These are phyloP conservation scores for Cryptus viduatorius DNA, from an alignment of 2,888 invertebrate genomes.

Conservation along the genomic window DNA sequence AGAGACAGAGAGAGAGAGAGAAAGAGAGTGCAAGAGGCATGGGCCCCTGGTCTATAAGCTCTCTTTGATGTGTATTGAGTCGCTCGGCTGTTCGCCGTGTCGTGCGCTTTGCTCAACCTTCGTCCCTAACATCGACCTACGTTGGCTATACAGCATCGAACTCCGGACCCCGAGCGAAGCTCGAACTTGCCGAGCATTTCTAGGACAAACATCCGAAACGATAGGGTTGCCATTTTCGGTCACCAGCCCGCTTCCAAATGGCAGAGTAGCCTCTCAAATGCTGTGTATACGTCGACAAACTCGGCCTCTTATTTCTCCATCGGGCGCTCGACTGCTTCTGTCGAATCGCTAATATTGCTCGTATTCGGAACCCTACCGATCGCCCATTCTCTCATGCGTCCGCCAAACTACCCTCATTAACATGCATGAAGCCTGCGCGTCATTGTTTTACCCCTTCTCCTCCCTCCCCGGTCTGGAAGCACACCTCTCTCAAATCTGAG, in stretches of 20 bases:
- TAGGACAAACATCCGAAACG: constrained; percentile 36
- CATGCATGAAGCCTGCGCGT: constrained; percentile 85
- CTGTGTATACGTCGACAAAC: neutral
- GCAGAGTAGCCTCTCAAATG: constrained; percentile 26
- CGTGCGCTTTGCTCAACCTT: constrained; percentile 66
- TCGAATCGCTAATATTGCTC: constrained; percentile 70
- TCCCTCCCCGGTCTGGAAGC: constrained; percentile 3
- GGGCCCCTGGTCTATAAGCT: constrained; percentile 74
- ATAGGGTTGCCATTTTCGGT: constrained; percentile 8
- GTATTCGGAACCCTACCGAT: constrained; percentile 71
- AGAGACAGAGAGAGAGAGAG: too few species aligned
- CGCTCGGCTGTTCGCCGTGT: constrained; percentile 76
- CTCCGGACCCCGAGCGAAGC: constrained; percentile 41
- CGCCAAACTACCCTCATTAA: constrained; percentile 80
- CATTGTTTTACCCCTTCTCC: constrained; percentile 83
- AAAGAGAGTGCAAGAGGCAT: constrained; percentile 20
- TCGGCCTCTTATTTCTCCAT: constrained; percentile 58
- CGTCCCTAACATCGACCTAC: constrained; percentile 53
- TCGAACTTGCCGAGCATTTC: constrained; percentile 42
- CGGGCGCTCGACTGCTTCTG: constrained; percentile 58
- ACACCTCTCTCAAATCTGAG: constrained; percentile 76
- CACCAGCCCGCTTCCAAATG: constrained; percentile 33
- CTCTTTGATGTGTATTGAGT: constrained; percentile 85
- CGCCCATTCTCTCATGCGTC: constrained; percentile 70
- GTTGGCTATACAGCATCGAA: constrained; percentile 22